Conservation (phyloP, 2,113 vertebrate genomes). For the Pituophis catenifer region DNA sequence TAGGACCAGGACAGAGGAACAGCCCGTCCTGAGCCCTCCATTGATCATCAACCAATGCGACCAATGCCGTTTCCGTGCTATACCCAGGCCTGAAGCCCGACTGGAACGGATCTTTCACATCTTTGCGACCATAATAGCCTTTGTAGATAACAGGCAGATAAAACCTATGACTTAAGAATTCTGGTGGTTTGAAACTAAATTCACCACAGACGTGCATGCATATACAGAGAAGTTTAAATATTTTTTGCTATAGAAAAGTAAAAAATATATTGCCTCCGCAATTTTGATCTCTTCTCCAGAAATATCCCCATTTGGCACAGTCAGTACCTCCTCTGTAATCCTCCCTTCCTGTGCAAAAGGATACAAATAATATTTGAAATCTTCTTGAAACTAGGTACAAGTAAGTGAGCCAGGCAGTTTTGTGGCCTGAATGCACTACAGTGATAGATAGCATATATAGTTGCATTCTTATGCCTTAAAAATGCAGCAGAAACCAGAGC, state of each 20-base stretch:
- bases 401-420: neutral
- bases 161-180: neutral
- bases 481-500: neutral
- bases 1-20: no score
- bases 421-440: neutral
- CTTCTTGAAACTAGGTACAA: neutral
- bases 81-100: no score
- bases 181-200: neutral
- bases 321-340: constrained; percentile 19
- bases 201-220: neutral
- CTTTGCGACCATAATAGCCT: neutral
- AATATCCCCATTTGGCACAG: constrained; percentile 48
- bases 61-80: no score
- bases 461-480: neutral
- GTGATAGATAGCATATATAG: neutral
- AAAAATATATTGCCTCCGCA: constrained; percentile 41
- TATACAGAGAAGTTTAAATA: neutral
- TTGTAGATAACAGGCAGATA: neutral
- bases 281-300: constrained; percentile 35
- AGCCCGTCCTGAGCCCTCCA: no score
- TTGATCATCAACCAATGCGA: no score
- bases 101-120: neutral
- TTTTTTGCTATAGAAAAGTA: neutral
- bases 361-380: constrained; percentile 36
- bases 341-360: constrained; percentile 37